Base-by-base conservation (phyloP, 2,888 invertebrate genomes). In the Lycaena phlaeas region DNA sequence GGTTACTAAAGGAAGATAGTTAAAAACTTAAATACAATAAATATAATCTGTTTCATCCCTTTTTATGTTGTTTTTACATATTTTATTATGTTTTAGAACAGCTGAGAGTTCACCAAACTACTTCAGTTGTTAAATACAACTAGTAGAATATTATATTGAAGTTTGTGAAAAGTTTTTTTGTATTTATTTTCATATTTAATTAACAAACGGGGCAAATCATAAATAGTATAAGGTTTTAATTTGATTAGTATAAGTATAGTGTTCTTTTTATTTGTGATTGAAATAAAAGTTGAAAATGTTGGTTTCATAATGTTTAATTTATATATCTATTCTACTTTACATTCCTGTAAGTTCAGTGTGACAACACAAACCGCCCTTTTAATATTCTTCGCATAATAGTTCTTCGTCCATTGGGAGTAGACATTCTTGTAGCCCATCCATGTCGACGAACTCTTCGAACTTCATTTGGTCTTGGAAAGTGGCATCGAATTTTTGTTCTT, bases 391-490 rank as follows among this genome's bases (percentile, higher is more conserved):
- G 86, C 92, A 93, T 93, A 9, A 94, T 69, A 15, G 91, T 68
- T 59, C 81, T 87, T n/a, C 92, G 86, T 2, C 94, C 94, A 30
- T 61, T 78, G 0, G 81, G 78, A 1, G 93, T 92, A 0, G 90
- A 86, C 84, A 94, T 89, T 45, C 92, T 86, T 0, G 85, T 68
- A 4, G 85, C 70, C 88, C 89, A 94, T 1, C 94, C 93, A 50
- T 92, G 91, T 5, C 86, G 85, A 27, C 88, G 88, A 1, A 93
- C 86, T 53, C 94, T 86, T 56, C 86, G 88, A 0, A 87, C 86
- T 77, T 94, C 94, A 38, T 87, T 90, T 0, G 94, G 91, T 30
- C 90, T 85, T 0, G 93, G 92, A 56, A 94, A 94, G 56, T 92
- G 87, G 55, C 87, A 86, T 31, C 92, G 85, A 0, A 92, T 85